phyloP scores from a whole-genome alignment of 2,113 vertebrate genomes.

The Hylia prasina region DNA sequence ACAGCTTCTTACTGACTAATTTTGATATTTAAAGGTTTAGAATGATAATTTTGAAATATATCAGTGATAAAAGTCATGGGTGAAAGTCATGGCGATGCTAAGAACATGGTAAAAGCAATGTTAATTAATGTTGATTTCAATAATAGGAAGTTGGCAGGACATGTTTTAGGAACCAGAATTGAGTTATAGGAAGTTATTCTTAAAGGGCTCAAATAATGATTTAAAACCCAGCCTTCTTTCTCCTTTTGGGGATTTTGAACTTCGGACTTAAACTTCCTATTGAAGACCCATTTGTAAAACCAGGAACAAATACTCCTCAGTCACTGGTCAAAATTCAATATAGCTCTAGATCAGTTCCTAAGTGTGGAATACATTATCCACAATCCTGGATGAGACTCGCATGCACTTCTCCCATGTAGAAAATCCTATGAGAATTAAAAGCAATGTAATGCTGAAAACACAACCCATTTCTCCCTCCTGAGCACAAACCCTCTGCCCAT shows the following conservation, averaged over 20 bases:
- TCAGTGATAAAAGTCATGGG: background rate
- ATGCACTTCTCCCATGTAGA: fast-evolving
- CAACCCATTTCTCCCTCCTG: background rate
- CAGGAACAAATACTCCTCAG: background rate
- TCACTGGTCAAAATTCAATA: background rate
- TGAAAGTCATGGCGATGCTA: background rate
- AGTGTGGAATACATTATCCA: background rate
- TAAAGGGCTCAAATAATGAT: background rate
- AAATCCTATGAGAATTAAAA: background rate
- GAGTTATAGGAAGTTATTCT: background rate
- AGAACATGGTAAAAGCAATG: background rate
- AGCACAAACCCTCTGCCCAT: background rate
- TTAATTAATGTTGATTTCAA: background rate
- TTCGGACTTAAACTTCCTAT: background rate
- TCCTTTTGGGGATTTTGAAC: background rate
- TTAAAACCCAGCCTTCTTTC: background rate
- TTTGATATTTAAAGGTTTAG: background rate
- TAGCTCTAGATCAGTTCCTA: background rate
- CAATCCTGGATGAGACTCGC: background rate
- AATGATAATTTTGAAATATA: background rate
- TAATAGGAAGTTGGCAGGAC: background rate
- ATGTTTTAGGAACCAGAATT: background rate
- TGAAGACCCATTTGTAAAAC: background rate
- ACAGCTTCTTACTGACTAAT: background rate
- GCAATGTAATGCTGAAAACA: background rate